Percentiles rank a stretch among this genome's conserved stretches.
phyloP scores from a whole-genome alignment of 1,140 invertebrate species.

The Tribolium castaneum region DNA sequence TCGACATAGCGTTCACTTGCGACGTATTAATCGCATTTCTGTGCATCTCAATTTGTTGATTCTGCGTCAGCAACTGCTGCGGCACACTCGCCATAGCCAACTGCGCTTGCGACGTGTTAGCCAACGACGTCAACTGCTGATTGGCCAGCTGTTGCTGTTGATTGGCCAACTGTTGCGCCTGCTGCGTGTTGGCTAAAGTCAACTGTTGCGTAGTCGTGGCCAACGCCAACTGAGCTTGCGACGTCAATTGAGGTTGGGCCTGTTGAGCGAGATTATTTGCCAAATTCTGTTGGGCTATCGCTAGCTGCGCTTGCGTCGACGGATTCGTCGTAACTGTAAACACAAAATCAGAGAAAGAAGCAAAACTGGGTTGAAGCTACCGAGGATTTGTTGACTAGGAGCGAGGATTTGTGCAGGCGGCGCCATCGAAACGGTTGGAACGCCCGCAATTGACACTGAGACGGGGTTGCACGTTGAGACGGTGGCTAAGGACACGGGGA shows the following conservation, averaged over 20 bases:
- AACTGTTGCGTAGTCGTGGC: conserved; percentile 60
- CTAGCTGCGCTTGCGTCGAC: conserved; percentile 59
- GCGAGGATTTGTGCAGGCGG: conserved; percentile 66
- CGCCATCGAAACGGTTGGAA: conserved; percentile 73
- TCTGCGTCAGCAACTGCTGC: conserved; percentile 59
- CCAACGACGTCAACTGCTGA: conserved; percentile 55
- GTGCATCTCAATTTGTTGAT: conserved; percentile 62
- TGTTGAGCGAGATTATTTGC: conserved; percentile 59
- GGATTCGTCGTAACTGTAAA: conserved; percentile 62
- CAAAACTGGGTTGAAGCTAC: conserved; percentile 42
- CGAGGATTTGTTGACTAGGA: conserved; percentile 63
- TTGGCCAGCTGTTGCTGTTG: conserved; percentile 48
- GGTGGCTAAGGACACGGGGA: conserved; percentile 73
- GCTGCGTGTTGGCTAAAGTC: conserved; percentile 46
- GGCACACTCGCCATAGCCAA: conserved; percentile 55
- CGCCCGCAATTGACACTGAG: conserved; percentile 68
- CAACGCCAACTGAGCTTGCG: conserved; percentile 59
- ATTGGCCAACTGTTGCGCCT: conserved; percentile 57
- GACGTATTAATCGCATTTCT: conserved; percentile 62
- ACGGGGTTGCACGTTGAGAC: conserved; percentile 61
- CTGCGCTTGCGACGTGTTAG: conserved; percentile 54
- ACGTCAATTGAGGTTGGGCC: conserved; percentile 59
- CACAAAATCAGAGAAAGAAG: not conserved
- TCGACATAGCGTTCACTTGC: conserved; percentile 68
- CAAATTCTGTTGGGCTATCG: conserved; percentile 59